phyloP scores from a whole-genome alignment of 2,797 vertebrate species.

The Macropus fuliginosus region DNA sequence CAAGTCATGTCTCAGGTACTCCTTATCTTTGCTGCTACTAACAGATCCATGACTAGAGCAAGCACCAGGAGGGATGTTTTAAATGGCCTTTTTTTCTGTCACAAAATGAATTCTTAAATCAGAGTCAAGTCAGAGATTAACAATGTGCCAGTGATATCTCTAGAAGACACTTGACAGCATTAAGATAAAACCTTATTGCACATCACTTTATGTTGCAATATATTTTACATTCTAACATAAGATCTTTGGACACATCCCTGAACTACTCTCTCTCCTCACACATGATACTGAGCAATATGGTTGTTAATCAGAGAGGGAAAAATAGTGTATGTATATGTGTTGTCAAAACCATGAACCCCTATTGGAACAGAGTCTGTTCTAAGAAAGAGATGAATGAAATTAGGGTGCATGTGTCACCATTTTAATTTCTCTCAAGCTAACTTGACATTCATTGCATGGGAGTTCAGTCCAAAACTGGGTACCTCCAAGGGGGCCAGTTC shows the following conservation, averaged over 20 bases:
- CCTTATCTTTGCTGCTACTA: constrained; percentile 60
- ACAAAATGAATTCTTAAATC: constrained; percentile 58
- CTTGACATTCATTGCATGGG: too few species aligned
- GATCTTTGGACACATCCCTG: constrained; percentile 30
- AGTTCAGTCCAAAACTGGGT: too few species aligned
- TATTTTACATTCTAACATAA: constrained; percentile 35
- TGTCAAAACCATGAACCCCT: too few species aligned
- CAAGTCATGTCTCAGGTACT: constrained; percentile 37
- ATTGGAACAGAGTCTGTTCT: too few species aligned
- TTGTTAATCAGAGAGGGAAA: background rate
- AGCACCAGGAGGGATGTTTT: constrained; percentile 38
- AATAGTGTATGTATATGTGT: background rate
- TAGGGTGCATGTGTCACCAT: too few species aligned
- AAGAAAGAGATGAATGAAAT: too few species aligned
- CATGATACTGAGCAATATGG: background rate
- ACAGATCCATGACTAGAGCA: constrained; percentile 52
- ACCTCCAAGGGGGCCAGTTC: too few species aligned
- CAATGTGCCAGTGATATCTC: constrained; percentile 13
- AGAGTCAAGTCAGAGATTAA: constrained; percentile 17
- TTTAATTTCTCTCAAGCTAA: too few species aligned
- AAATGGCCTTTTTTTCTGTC: constrained; percentile 58
- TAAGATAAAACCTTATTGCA: constrained; percentile 56
- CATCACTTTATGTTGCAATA: background rate
- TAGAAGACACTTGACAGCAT: constrained; percentile 32
- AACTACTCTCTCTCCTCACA: background rate